Base-by-base conservation (phyloP, 1,140 invertebrate genomes). In the Lasaia peninsularis region DNA sequence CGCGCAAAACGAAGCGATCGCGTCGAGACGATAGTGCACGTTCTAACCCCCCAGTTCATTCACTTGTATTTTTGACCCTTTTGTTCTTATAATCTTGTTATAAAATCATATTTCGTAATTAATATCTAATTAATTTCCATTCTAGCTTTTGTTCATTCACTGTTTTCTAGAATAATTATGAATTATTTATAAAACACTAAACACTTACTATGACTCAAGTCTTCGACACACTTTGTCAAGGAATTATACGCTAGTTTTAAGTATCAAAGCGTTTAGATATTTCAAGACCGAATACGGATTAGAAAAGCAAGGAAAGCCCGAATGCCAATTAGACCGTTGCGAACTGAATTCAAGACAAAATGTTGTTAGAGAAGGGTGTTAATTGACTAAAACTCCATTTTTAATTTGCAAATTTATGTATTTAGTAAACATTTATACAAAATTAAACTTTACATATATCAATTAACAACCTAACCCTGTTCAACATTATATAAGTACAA, bases 371-470 rank as follows among this genome's bases (percentile, higher is more conserved):
- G 76, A 82, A 86, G 83, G 85, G 85, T 88, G 85, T 86, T 88
- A 88, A 88, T 86, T 88, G 85, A 88, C 85, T 88, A 83, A 88
- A 88, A 88, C 85, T 86, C 83, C 85, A 88, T 79, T 73, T 79
- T 75, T 69, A 72, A 76, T 80, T 80, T 86, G 74, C 69, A 77
- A 86, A 86, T 69, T 80, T 73, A 76, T 67, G 76, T 77, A 82
- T 88, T 88, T 86, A 86, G 73, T 83, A 83, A 82, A 79, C 75
- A 81, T 71, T 82, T 80, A 84, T 81, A 88, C 82, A 88, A 86
- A 80, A 71, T 75, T 79, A 73, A 80, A 70, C 63, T 79, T 80
- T 79, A 85, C 81, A 86, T 81, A 77, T 74, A 86, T 86, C 83
- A 88, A 88, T 88, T 88, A 88, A 88, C 85, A 88, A 78, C 85